Conservation (phyloP, 2,113 vertebrate genomes). For the Colius striatus region DNA sequence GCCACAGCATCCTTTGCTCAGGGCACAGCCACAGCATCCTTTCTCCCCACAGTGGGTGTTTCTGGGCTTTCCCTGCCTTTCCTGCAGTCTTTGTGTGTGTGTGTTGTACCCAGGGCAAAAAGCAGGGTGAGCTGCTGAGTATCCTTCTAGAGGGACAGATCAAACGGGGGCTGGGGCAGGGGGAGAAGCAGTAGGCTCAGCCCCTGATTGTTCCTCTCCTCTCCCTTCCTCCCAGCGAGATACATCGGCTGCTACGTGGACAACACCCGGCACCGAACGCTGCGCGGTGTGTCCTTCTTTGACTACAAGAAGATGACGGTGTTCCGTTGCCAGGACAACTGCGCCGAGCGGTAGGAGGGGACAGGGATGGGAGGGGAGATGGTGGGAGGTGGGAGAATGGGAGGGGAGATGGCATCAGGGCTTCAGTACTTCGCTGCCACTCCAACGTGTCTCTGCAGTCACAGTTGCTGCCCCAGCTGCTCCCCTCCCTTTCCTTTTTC, state of each 20-base stretch:
- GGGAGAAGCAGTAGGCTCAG: no score
- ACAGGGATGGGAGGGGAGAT: no score
- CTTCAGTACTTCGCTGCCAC: background rate
- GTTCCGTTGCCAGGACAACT: constrained; percentile 99
- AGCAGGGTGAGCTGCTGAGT: rapidly evolving
- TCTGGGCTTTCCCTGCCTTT: background rate
- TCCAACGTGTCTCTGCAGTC: background rate
- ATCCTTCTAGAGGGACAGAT: background rate
- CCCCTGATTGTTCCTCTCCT: background rate
- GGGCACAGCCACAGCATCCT: background rate
- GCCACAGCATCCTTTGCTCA: no score
- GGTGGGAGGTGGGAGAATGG: no score
- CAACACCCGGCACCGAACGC: constrained; percentile 86
- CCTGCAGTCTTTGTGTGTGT: background rate
- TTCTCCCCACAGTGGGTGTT: rapidly evolving
- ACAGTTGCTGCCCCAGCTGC: background rate
- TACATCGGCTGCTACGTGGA: constrained; percentile 94
- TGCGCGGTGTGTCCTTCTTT: constrained; percentile 94
- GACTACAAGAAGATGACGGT: constrained; percentile 99
- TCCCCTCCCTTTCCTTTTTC: background rate
- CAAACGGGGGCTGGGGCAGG: no score
- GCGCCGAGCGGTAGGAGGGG: constrained; percentile 89
- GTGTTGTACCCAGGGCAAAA: rapidly evolving
- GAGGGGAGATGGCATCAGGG: background rate
- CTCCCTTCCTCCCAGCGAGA: constrained; percentile 79